Evolutionary conservation across 2,113 vertebrate species (phyloP).

Genomic region (Probosciger aterrimus): DNA sequence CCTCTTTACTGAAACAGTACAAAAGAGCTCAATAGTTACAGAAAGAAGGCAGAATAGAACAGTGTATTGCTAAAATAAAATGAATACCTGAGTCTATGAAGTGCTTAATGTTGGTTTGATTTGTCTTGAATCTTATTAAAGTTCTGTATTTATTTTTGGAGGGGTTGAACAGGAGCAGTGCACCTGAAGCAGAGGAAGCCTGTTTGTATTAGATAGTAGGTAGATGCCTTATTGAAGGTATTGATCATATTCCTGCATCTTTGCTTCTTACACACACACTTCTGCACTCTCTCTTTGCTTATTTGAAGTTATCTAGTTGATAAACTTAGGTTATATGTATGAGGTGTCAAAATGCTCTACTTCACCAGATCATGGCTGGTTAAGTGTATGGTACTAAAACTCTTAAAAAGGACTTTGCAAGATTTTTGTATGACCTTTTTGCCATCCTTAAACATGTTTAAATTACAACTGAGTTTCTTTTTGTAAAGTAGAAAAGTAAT

Average conservation of each 20-base stretch:
- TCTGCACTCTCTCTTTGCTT: background rate
- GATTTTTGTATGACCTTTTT: background rate
- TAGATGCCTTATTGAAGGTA: background rate
- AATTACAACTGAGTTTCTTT: background rate
- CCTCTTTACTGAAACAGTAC: background rate
- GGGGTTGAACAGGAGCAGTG: background rate
- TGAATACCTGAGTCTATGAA: background rate
- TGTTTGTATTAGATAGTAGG: background rate
- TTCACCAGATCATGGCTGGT: background rate
- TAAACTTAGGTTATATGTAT: background rate
- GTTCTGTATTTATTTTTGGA: background rate
- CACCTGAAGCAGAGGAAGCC: background rate
- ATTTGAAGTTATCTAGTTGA: background rate
- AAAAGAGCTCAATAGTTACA: background rate
- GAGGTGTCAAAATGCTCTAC: background rate
- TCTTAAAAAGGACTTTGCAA: background rate
- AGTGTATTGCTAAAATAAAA: background rate
- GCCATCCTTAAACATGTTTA: background rate
- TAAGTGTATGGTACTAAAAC: background rate
- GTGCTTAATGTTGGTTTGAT: background rate
- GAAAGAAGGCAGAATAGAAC: background rate
- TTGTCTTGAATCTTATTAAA: background rate
- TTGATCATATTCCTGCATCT: background rate
- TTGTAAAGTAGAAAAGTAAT: background rate
- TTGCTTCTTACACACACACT: background rate